Base-by-base conservation (phyloP, 2,797 vertebrate genomes). In the Molossus alvarezi region DNA sequence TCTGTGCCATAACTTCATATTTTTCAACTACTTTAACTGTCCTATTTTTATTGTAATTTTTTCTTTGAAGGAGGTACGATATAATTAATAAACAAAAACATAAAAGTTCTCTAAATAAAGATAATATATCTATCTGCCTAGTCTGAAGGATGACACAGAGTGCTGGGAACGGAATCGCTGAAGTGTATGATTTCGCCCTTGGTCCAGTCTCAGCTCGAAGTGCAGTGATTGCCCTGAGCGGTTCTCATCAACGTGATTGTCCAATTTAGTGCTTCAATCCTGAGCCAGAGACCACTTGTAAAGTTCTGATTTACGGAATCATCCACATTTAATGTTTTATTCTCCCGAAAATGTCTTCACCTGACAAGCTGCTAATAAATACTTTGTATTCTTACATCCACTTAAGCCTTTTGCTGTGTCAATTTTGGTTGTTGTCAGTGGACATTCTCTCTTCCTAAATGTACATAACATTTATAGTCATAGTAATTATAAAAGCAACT, bases 251-350 rank as follows among this genome's bases (percentile, higher is more conserved):
- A 92, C 11, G 33, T 93, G 96, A 95, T 98, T 97, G 97, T 98
- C 89, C 94, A 97, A 97, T 97, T 97, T 97, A 97, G 95, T 97
- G 95, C 86, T 90, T 97, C 94, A 95, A 95, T 96, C 97, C 95
- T 97, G 95, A 97, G 92, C 86, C 88, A 88, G 75, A 97, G 89
- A 96, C 91, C 80, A 93, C 95, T 97, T 98, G 76, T 95, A 96
- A 92, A 95, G 91, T 96, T 97, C 69, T 88, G 76, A 91, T 89
- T 95, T 96, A 95, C n/a, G 71, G 91, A 96, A 95, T 94, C 91
- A 97, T 76, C 88, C 90, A 96, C 80, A 93, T 96, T 96, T 97
- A 91, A 98, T 94, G 71, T 95, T 97, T 97, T 95, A 93, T 97
- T 95, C 93, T 95, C 62, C 67, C 91, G 89, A 86, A 97, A 97